Conservation (phyloP, 2,888 invertebrate genomes). For the Xylota segnis region DNA sequence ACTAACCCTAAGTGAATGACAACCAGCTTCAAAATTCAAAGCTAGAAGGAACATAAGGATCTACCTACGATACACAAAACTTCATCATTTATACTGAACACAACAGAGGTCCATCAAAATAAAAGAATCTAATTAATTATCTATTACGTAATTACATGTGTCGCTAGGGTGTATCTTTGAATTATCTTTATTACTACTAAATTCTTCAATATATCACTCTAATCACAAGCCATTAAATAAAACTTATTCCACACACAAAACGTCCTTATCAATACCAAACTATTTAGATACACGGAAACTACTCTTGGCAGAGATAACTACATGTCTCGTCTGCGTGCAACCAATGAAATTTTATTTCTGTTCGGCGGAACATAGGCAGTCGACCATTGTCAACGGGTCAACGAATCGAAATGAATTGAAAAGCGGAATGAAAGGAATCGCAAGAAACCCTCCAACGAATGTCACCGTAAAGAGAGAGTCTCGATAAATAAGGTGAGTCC, state of each 20-base stretch:
- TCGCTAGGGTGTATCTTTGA: not conserved
- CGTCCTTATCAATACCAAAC: not conserved
- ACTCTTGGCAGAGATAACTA: not conserved
- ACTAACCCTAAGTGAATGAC: too few relatives aligned
- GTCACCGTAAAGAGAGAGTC: slow-evolving; percentile 1
- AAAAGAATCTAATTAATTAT: not conserved
- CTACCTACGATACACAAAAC: too few relatives aligned
- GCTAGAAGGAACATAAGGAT: too few relatives aligned
- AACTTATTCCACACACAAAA: not conserved
- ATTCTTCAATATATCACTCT: not conserved
- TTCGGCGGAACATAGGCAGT: not conserved
- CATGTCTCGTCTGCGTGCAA: not conserved
- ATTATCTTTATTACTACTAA: not conserved
- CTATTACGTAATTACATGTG: not conserved
- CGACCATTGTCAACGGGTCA: slow-evolving; percentile 27
- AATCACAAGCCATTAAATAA: not conserved
- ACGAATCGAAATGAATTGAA: slow-evolving; percentile 66
- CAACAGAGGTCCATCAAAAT: too few relatives aligned
- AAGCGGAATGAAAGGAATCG: slow-evolving; percentile 56
- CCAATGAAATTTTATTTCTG: not conserved
- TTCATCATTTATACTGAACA: too few relatives aligned
- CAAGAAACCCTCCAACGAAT: slow-evolving; percentile 47
- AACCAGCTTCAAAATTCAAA: too few relatives aligned
- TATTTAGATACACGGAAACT: not conserved
- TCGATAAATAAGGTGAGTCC: slow-evolving; percentile 37